These are phyloP conservation scores for Machaerirhynchus nigripectus DNA, from an alignment of 2,113 vertebrate genomes.

Conservation along the genomic window DNA sequence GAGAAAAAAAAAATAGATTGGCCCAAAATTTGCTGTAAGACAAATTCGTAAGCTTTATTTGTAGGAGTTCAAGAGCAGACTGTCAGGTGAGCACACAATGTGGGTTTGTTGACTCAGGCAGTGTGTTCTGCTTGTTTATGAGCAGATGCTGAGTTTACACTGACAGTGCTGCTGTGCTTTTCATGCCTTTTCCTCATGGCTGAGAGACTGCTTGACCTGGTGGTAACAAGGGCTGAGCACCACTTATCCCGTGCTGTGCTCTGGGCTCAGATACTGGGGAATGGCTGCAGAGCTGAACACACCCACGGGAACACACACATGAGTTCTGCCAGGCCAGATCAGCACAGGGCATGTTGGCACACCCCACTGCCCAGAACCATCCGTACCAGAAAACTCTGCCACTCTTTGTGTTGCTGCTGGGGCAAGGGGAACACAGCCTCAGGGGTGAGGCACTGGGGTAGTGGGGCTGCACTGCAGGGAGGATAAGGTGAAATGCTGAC, in stretches of 20 bases:
- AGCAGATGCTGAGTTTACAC: not conserved
- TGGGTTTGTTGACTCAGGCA: not conserved
- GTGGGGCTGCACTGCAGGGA: fast-evolving
- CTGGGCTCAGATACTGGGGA: not conserved
- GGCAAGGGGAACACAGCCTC: not conserved
- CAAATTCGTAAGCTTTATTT: not conserved
- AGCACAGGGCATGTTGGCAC: not conserved
- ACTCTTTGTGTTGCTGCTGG: not conserved
- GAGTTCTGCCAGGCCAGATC: not conserved
- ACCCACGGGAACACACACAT: fast-evolving
- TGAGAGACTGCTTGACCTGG: not conserved
- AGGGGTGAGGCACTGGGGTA: not conserved
- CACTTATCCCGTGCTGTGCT: fast-evolving
- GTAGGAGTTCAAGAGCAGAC: not conserved
- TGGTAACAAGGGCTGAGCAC: not conserved
- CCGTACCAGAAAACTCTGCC: not conserved
- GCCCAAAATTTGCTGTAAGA: not conserved
- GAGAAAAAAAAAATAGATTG: not conserved
- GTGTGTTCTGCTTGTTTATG: not conserved
- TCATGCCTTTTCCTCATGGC: not conserved
- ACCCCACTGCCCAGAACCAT: not conserved
- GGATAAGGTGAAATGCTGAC: not conserved
- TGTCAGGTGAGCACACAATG: fast-evolving
- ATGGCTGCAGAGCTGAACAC: not conserved
- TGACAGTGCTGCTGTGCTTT: not conserved